Base-by-base conservation (phyloP, 2,888 invertebrate species). In the Diaphora mendica region DNA sequence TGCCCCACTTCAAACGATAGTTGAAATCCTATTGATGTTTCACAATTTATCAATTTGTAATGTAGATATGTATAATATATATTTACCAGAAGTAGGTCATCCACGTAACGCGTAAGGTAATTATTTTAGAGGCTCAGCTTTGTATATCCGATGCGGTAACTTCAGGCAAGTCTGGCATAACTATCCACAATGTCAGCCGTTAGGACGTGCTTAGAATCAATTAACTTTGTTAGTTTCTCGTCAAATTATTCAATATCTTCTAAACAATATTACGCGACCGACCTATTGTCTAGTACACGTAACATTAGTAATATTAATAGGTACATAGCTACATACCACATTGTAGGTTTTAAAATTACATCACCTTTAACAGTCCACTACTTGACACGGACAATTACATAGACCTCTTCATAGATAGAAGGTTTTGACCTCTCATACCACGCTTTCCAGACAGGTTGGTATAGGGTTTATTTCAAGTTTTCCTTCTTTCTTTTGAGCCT, bases 101-200 rank as follows among this genome's bases (percentile, higher is more conserved):
- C 80, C 84, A 87, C 85, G 84, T 87, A 88, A 88, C 82, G 68
- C 72, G 72, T 81, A 77, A 83, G 81, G 81, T 82, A 79, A 87
- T 88, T 88, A 88, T 86, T 88, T 86, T 79, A 86, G 66, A 79
- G 76, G 73, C 69, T 65, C 62, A 76, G 78, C 74, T 81, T 84
- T 85, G 82, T 85, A 82, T 79, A 80, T 74, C 70, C 75, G 79
- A 79, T 87, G 86, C 86, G 79, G 87, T 88, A 88, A 90, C 81
- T 77, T 70, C 77, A 77, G 74, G 81, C 84, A 83, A 82, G 83
- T 78, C 75, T 79, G 72, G 83, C 81, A 87, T 86, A 80, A 75
- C 75, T 79, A 77, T 78, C 70, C 77, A 87, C 84, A 87, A 86
- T 85, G 82, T 82, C 84, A 79, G 74, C 71, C 73, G 73, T 44